Evolutionary conservation across 1,140 invertebrate genomes (phyloP), one percentile per base, ranked within the genome.

Genomic region (Papilio glaucus): DNA sequence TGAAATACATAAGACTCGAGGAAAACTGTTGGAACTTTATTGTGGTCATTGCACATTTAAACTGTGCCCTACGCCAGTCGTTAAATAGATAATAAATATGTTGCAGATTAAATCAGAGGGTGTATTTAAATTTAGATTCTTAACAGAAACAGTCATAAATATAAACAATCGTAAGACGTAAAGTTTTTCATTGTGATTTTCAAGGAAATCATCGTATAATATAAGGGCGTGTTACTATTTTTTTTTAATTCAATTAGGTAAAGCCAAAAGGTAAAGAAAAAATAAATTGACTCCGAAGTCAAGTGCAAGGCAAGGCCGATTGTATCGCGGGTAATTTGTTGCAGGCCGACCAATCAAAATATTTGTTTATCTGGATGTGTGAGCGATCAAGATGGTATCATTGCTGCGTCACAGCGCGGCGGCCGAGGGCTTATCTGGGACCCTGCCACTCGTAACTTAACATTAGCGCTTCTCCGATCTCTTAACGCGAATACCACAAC

Each of bases 281-380:
- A 68, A 45, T 29, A 33, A 45, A 24, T 65, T 67, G 8, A 68
- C 45, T 68, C 65, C 65, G 24, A 33, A 71, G 62, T 62, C 74
- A 70, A 69, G 15, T 45, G 38, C 39, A 71, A 49, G 41, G 70
- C 37, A 42, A n/a, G 24, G 38, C 13, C 37, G 87, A 87, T 89
- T 72, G 62, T 89, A 91, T 89, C 85, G 53, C 15, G 49, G 69
- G 81, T 87, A 85, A 90, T 91, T 88, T 90, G 83, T 88, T 83
- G 82, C 81, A 37, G 78, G 74, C 68, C 72, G 76, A 78, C 81
- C 76, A 86, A 90, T 90, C 86, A 87, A 86, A 91, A 90, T 89
- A 89, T 89, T 92, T 89, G 78, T 89, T 86, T 85, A 89, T 85
- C 76, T 77, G 61, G 60, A 67, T 68, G 53, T 62, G 65, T 72